A percentile compares a stretch with the other conserved stretches of the same genome.
These are phyloP conservation scores for Tachina grossa DNA, from an alignment of 2,888 invertebrate species.

Conservation along the genomic window DNA sequence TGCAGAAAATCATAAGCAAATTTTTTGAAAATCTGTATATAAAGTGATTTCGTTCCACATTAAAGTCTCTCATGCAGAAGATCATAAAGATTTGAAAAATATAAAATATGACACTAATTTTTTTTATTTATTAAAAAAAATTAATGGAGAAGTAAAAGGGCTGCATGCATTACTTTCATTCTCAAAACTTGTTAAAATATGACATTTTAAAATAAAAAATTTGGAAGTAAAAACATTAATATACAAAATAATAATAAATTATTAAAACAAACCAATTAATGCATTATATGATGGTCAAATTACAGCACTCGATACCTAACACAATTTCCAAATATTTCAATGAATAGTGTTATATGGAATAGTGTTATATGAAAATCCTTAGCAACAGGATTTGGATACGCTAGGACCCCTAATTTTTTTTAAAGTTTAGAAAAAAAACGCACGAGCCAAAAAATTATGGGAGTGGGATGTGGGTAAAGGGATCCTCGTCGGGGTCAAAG, in stretches of 20 bases:
- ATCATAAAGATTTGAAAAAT: not conserved
- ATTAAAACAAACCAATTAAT: constrained; percentile 2
- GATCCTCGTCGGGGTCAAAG: no score
- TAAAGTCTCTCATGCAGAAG: not conserved
- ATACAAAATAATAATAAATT: constrained; percentile 37
- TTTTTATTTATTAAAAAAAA: constrained; percentile 27
- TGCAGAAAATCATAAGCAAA: not conserved
- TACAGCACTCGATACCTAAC: no score
- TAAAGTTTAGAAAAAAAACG: no score
- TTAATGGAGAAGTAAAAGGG: constrained; percentile 8
- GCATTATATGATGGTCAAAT: constrained; percentile 2
- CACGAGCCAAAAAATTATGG: no score
- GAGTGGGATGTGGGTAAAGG: no score
- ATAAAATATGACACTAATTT: constrained; percentile 8
- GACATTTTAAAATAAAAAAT: not conserved
- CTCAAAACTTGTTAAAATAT: constrained; percentile 38
- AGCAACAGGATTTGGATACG: no score
- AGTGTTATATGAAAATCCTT: no score
- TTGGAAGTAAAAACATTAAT: not conserved
- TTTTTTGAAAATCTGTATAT: not conserved
- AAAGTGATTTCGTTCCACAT: not conserved
- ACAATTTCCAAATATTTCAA: no score
- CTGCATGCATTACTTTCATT: constrained; percentile 50
- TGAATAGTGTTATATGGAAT: no score
- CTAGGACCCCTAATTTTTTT: no score